Percentiles rank a stretch among this genome's conserved stretches.
These are phyloP conservation scores for Aepyceros melampus DNA, from an alignment of 2,113 vertebrate genomes.

Conservation along the genomic window DNA sequence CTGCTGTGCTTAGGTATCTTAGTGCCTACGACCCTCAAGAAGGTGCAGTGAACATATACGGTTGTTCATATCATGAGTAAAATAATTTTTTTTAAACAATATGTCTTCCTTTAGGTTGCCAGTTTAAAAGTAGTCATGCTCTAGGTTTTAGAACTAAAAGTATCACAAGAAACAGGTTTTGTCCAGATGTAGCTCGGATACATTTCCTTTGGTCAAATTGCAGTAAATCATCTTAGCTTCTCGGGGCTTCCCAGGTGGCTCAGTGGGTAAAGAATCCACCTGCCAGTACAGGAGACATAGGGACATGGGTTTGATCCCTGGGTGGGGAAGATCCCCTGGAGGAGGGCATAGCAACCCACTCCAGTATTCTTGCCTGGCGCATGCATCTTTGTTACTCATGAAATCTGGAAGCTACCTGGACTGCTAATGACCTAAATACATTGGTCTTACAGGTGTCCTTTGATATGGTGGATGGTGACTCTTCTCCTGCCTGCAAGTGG, in stretches of 20 bases:
- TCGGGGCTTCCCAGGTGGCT: not conserved
- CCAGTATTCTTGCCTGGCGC: not conserved
- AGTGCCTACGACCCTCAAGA: not conserved
- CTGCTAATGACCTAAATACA: not conserved
- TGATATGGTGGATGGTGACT: not conserved
- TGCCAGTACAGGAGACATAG: not conserved
- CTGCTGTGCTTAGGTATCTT: not conserved
- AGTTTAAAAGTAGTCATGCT: not conserved
- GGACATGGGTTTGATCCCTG: not conserved
- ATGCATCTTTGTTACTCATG: not conserved
- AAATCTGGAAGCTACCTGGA: not conserved
- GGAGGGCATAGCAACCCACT: not conserved
- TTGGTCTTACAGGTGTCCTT: constrained; percentile 49
- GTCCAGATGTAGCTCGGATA: not conserved
- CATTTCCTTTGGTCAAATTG: not conserved
- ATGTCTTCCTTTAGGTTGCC: not conserved
- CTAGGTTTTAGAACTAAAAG: not conserved
- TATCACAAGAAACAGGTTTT: not conserved
- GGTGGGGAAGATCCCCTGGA: not conserved
- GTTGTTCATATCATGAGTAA: not conserved
- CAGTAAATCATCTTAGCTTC: not conserved
- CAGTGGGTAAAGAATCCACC: not conserved
- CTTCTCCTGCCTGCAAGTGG: not conserved
- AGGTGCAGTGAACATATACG: not conserved
- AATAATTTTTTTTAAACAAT: not conserved